A percentile compares a stretch with the other conserved stretches of the same genome.
Conservation (phyloP, 2,888 invertebrate genomes). For the Griposia aprilina region DNA sequence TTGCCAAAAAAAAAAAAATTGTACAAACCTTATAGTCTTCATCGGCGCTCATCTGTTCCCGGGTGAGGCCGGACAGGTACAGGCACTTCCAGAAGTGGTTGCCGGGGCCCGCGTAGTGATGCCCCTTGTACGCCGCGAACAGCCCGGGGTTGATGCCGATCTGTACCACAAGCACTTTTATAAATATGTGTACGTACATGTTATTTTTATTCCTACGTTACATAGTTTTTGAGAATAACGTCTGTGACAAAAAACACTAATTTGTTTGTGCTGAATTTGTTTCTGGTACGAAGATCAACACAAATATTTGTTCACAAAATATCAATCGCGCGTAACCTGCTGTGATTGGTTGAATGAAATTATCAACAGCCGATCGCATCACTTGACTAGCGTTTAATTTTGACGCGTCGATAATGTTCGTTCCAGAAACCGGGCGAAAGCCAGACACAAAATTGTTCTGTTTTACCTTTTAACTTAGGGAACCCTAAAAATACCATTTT, state of each 20-base stretch:
- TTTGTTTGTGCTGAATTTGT: not conserved
- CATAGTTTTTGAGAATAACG: not conserved
- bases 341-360: not conserved
- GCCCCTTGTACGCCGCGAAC: constrained; percentile 99
- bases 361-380: not conserved
- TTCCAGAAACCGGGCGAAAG: not conserved
- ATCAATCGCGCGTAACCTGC: not conserved
- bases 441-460: not conserved
- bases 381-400: not conserved
- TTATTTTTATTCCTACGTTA: not conserved
- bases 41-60: constrained; percentile 98
- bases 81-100: constrained; percentile 99
- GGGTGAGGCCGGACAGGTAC: constrained; percentile 97
- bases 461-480: not conserved
- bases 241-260: not conserved
- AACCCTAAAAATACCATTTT: not conserved
- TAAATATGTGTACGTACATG: constrained; percentile 20
- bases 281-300: not conserved
- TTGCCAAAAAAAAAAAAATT: not conserved
- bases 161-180: constrained; percentile 87
- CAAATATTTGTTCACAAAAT: not conserved
- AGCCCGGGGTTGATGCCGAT: constrained; percentile 99
- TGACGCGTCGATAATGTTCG: not conserved
- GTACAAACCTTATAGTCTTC: constrained; percentile 95
- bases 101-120: constrained; percentile 99